Conservation (phyloP, 2,888 invertebrate species). For the Cryptocheilus praepositus region DNA sequence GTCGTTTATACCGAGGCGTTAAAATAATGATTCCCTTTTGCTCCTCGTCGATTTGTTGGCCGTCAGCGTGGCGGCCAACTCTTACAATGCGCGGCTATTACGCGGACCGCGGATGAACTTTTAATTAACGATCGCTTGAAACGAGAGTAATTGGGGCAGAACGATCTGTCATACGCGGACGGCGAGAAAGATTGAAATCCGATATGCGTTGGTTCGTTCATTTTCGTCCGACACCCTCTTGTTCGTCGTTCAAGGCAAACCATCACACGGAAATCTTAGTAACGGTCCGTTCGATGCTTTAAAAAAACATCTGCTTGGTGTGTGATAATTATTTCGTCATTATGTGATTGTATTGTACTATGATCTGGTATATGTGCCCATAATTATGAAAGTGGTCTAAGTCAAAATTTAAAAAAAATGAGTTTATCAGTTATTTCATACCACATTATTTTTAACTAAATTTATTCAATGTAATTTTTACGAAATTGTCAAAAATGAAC, state of each 20-base stretch:
- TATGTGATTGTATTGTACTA: no score
- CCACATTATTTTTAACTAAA: no score
- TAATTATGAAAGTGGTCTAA: no score
- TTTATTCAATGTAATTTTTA: no score
- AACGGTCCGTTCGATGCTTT: no score
- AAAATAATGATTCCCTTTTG: slow-evolving; percentile 10
- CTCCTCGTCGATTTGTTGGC: slow-evolving; percentile 23
- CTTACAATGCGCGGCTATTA: slow-evolving; percentile 38
- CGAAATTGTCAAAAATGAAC: no score
- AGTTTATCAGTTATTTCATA: no score
- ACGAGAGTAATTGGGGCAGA: slow-evolving; percentile 42
- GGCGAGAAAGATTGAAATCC: slow-evolving; percentile 36
- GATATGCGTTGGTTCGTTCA: slow-evolving; percentile 37
- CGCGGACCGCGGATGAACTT: slow-evolving; percentile 30
- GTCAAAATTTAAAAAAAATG: no score
- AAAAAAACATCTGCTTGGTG: no score
- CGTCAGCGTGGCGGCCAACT: slow-evolving; percentile 27
- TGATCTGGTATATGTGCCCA: no score
- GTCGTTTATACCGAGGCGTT: slow-evolving; percentile 1
- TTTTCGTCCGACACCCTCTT: not conserved
- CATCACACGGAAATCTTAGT: no score
- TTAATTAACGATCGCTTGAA: slow-evolving; percentile 45
- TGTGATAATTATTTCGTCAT: no score
- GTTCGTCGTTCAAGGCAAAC: not conserved
- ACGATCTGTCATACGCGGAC: slow-evolving; percentile 40